These are phyloP conservation scores for Mellilla xanthometata DNA, from an alignment of 2,888 invertebrate species.

Conservation along the genomic window DNA sequence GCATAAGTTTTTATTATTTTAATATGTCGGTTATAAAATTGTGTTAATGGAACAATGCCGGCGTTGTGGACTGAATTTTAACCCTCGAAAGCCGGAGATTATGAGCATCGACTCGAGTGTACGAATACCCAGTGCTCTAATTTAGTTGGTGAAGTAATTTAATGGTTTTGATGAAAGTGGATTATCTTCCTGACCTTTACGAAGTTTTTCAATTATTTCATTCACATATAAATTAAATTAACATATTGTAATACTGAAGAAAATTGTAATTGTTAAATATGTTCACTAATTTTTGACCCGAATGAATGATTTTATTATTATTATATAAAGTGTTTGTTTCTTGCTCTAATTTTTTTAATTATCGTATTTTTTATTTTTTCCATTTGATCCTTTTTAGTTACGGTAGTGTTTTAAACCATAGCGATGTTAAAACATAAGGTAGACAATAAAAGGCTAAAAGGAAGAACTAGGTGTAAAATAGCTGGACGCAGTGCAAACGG, in stretches of 20 bases:
- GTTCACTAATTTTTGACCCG: too few relatives aligned
- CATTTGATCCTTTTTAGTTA: too few relatives aligned
- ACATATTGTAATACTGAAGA: too few relatives aligned
- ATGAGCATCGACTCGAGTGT: slow-evolving; percentile 60
- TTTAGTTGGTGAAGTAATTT: slow-evolving; percentile 45
- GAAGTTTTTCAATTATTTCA: slow-evolving; percentile 19
- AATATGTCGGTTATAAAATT: slow-evolving; percentile 81
- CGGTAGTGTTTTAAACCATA: too few relatives aligned
- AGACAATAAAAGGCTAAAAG: slow-evolving; percentile 36
- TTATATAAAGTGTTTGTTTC: too few relatives aligned
- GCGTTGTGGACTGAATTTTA: slow-evolving; percentile 64
- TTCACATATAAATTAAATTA: too few relatives aligned
- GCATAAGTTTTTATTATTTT: slow-evolving; percentile 84
- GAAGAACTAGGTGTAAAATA: too few relatives aligned
- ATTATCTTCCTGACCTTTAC: slow-evolving; percentile 26
- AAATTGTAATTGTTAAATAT: too few relatives aligned
- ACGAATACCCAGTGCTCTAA: slow-evolving; percentile 48
- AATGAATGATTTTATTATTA: too few relatives aligned
- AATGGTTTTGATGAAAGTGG: slow-evolving; percentile 31
- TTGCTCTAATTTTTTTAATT: too few relatives aligned
- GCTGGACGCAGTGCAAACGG: too few relatives aligned
- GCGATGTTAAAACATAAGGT: slow-evolving; percentile 29
- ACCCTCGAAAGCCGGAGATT: slow-evolving; percentile 60
- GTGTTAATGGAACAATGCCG: slow-evolving; percentile 78
- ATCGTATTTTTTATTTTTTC: too few relatives aligned